Evolutionary conservation across 1,140 invertebrate genomes (phyloP).

Genomic region (Pseudomyrmex flavicornis): DNA sequence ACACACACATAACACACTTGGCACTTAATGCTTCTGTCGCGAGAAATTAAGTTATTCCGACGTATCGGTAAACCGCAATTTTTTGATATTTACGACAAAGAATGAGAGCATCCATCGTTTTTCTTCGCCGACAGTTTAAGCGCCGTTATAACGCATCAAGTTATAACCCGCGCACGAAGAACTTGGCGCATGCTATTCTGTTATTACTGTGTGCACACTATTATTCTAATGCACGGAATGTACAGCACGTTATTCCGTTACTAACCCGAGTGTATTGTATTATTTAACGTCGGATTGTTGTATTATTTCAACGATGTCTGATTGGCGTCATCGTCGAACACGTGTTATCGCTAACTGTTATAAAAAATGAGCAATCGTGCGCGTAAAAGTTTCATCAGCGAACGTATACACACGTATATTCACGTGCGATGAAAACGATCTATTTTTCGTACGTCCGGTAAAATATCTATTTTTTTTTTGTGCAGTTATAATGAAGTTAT

Average conservation of each 20-base stretch:
- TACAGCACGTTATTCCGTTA: constrained; percentile 7
- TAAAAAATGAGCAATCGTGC: not conserved
- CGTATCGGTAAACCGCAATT: no score
- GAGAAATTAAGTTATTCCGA: no score
- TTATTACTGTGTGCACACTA: not conserved
- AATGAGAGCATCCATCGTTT: not conserved
- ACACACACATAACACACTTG: no score
- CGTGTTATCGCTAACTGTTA: not conserved
- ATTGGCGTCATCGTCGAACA: not conserved
- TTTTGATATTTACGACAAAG: no score
- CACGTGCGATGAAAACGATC: no score
- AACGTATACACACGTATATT: no score
- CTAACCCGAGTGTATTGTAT: no score
- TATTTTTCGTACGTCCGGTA: no score
- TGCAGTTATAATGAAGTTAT: not conserved
- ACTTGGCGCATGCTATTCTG: not conserved
- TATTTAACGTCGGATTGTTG: not conserved
- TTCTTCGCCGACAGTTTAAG: not conserved
- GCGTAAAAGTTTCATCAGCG: not conserved
- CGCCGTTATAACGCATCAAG: not conserved
- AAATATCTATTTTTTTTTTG: not conserved
- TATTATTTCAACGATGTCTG: constrained; percentile 1
- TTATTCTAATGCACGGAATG: not conserved
- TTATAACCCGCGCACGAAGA: not conserved
- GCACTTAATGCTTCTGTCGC: no score